Evolutionary conservation across 2,888 invertebrate genomes (phyloP).

Genomic region (Spisula subtruncata): DNA sequence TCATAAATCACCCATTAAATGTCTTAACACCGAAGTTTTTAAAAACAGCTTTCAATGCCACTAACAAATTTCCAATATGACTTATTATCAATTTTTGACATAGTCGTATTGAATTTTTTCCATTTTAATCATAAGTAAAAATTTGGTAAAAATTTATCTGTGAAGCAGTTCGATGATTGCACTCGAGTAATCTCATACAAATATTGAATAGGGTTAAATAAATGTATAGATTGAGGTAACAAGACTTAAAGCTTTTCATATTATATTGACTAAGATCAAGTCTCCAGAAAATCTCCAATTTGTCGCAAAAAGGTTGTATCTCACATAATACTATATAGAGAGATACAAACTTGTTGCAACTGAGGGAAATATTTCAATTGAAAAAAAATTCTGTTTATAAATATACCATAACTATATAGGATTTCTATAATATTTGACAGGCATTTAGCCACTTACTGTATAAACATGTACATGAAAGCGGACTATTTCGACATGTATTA

Average conservation of each 20-base stretch:
- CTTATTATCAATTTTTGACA: too few relatives aligned
- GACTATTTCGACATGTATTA: neutral
- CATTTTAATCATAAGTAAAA: too few relatives aligned
- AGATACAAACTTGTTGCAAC: too few relatives aligned
- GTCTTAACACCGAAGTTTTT: too few relatives aligned
- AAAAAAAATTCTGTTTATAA: conserved; percentile 34
- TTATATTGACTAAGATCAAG: conserved; percentile 46
- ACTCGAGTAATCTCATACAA: conserved; percentile 46
- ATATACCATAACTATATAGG: neutral
- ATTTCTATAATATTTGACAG: neutral
- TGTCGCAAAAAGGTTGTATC: too few relatives aligned
- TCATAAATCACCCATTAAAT: too few relatives aligned
- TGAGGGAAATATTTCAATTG: conserved; percentile 28
- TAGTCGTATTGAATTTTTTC: too few relatives aligned
- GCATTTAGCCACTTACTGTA: neutral
- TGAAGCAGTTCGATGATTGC: conserved; percentile 35
- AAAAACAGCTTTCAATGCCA: too few relatives aligned
- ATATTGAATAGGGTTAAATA: conserved; percentile 45
- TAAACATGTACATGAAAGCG: neutral
- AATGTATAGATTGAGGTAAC: conserved; percentile 37
- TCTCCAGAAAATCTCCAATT: too few relatives aligned
- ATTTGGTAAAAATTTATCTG: conserved; percentile 46
- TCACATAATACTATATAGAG: too few relatives aligned
- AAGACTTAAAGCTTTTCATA: conserved; percentile 38
- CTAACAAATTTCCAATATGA: too few relatives aligned